These are phyloP conservation scores for Onchidella celtica DNA, from an alignment of 2,888 invertebrate species.

Conservation along the genomic window DNA sequence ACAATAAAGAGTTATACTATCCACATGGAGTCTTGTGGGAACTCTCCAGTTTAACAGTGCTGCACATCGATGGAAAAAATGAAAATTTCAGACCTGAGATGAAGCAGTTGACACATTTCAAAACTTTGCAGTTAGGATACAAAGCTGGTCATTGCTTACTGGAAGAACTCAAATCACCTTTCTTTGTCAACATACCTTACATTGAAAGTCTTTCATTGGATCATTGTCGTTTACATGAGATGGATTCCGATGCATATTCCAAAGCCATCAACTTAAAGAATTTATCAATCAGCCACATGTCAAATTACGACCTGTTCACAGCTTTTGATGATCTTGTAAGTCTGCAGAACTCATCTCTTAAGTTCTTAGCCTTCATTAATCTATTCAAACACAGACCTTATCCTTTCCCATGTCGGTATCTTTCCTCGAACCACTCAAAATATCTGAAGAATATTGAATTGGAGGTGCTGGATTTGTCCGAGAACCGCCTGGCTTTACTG, in stretches of 20 bases:
- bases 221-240: not conserved
- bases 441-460: not conserved
- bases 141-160: too few species aligned
- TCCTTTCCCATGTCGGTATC: not conserved
- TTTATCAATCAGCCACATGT: not conserved
- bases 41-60: too few species aligned
- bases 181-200: too few species aligned
- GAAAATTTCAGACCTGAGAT: too few species aligned
- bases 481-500: not conserved
- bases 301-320: not conserved
- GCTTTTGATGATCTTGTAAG: not conserved
- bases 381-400: not conserved
- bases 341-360: not conserved
- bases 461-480: not conserved
- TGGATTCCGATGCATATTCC: not conserved
- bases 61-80: too few species aligned
- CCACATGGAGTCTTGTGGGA: not conserved
- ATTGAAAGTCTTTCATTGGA: too few species aligned
- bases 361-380: not conserved
- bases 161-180: too few species aligned
- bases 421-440: not conserved
- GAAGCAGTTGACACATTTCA: too few species aligned
- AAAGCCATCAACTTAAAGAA: not conserved
- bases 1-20: not conserved
- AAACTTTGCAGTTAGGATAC: too few species aligned